phyloP scores from a whole-genome alignment of 37 sponge, comb jelly and placozoan genomes.

The Beroe forskalii region DNA sequence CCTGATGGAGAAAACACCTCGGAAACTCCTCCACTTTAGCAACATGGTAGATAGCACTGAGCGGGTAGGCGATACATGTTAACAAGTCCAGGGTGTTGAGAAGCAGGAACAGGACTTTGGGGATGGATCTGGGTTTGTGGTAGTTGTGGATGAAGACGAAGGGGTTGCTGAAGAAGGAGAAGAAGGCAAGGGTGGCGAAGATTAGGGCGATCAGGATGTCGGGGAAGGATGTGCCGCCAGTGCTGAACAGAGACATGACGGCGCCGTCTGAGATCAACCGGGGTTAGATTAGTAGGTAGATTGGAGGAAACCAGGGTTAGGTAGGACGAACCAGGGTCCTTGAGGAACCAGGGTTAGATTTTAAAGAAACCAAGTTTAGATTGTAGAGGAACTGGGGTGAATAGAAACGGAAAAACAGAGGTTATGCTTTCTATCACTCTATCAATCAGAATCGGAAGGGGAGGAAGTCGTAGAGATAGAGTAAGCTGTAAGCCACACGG shows the following conservation, averaged over 20 bases:
- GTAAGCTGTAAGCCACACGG: too few relatives aligned
- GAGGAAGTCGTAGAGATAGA: too few relatives aligned
- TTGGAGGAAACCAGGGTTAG: too few relatives aligned
- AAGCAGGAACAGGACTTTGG: background rate
- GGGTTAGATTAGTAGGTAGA: too few relatives aligned
- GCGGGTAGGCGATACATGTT: background rate
- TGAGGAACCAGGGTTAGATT: too few relatives aligned
- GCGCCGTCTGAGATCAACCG: too few relatives aligned
- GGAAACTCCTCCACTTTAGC: background rate
- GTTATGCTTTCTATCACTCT: too few relatives aligned
- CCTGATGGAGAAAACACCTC: background rate
- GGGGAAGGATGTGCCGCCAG: background rate
- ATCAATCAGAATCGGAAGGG: too few relatives aligned
- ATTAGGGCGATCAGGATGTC: background rate
- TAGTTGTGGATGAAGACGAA: constrained; percentile 46
- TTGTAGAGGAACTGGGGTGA: too few relatives aligned
- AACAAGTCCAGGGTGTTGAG: background rate
- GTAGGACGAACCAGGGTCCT: too few relatives aligned
- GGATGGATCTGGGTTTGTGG: constrained; percentile 1
- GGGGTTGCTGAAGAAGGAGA: background rate
- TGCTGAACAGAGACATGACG: constrained; percentile 30
- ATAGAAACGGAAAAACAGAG: too few relatives aligned
- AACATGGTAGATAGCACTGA: background rate
- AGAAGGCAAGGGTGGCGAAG: background rate
- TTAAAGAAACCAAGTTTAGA: too few relatives aligned